Conservation (phyloP, 1,140 invertebrate genomes). For the Apis florea region DNA sequence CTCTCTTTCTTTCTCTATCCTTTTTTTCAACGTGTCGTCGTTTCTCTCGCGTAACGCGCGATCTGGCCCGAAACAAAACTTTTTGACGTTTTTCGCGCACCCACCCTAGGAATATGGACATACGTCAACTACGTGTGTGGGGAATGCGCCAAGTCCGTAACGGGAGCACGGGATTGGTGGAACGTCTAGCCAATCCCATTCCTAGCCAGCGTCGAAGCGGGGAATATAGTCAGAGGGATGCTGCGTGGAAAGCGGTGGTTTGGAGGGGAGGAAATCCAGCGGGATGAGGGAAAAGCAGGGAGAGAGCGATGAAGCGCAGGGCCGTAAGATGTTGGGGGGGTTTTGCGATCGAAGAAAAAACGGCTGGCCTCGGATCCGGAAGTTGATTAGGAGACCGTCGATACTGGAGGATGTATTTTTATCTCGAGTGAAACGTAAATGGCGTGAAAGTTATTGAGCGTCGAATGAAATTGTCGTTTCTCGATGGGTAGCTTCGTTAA, state of each 20-base stretch:
- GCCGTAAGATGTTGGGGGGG: slow-evolving; percentile 36
- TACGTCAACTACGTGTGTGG: slow-evolving; percentile 75
- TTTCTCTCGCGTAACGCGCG: slow-evolving; percentile 45
- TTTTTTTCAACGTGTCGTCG: slow-evolving; percentile 8
- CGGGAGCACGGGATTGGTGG: slow-evolving; percentile 64
- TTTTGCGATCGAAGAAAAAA: slow-evolving; percentile 47
- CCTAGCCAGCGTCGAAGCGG: slow-evolving; percentile 31
- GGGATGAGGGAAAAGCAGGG: slow-evolving; percentile 43
- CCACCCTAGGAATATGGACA: slow-evolving; percentile 72
- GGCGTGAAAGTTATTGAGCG: slow-evolving; percentile 15
- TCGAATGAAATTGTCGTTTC: neutral
- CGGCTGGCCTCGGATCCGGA: slow-evolving; percentile 22
- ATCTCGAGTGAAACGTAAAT: slow-evolving; percentile 17
- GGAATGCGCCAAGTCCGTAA: slow-evolving; percentile 69
- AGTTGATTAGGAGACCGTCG: slow-evolving; percentile 43
- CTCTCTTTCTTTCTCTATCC: neutral
- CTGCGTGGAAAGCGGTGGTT: slow-evolving; percentile 32
- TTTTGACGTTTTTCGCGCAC: slow-evolving; percentile 75
- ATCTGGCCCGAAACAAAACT: slow-evolving; percentile 69
- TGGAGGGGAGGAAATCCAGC: slow-evolving; percentile 45
- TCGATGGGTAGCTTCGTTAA: neutral
- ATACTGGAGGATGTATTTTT: slow-evolving; percentile 39
- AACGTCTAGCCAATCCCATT: slow-evolving; percentile 59
- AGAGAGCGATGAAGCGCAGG: slow-evolving; percentile 23
- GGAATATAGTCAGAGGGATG: slow-evolving; percentile 45